A percentile compares a stretch with the other conserved stretches of the same genome.
phyloP scores from a whole-genome alignment of 1,140 invertebrate genomes.

The Bilobella aurantiaca region DNA sequence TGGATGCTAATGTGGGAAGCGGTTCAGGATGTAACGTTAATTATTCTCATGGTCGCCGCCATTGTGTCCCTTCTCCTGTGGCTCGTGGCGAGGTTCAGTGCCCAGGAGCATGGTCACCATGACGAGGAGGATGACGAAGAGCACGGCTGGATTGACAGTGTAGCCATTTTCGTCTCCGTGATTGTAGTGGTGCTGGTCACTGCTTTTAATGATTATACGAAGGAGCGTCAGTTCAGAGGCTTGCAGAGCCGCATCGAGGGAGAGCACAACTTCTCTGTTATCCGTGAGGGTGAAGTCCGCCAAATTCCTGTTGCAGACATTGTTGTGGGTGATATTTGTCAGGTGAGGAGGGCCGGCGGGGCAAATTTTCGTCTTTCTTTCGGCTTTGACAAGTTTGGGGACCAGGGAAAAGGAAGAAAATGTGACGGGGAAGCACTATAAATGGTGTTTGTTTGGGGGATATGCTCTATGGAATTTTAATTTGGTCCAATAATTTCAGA shows the following conservation, averaged over 20 bases:
- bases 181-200: constrained; percentile 96
- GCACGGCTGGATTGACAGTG: constrained; percentile 95
- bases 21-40: constrained; percentile 95
- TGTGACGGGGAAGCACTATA: no score
- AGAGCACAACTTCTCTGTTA: constrained; percentile 96
- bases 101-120: constrained; percentile 49
- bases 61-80: constrained; percentile 85
- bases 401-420: no score
- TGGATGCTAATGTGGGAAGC: constrained; percentile 97
- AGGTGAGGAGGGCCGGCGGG: constrained; percentile 46
- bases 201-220: constrained; percentile 98
- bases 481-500: constrained; percentile 43
- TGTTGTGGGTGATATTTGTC: constrained; percentile 97
- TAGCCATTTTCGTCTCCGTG: constrained; percentile 94
- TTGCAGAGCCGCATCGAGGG: constrained; percentile 96
- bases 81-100: constrained; percentile 61
- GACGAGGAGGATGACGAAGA: constrained; percentile 79
- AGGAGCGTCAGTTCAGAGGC: constrained; percentile 93
- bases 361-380: neutral
- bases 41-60: constrained; percentile 89
- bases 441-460: no score
- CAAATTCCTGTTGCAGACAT: constrained; percentile 94
- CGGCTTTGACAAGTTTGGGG: neutral
- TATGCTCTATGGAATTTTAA: no score
- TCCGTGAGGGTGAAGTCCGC: constrained; percentile 78